Evolutionary conservation across 1,140 invertebrate genomes (phyloP).

Genomic region (Camponotus vicinus): DNA sequence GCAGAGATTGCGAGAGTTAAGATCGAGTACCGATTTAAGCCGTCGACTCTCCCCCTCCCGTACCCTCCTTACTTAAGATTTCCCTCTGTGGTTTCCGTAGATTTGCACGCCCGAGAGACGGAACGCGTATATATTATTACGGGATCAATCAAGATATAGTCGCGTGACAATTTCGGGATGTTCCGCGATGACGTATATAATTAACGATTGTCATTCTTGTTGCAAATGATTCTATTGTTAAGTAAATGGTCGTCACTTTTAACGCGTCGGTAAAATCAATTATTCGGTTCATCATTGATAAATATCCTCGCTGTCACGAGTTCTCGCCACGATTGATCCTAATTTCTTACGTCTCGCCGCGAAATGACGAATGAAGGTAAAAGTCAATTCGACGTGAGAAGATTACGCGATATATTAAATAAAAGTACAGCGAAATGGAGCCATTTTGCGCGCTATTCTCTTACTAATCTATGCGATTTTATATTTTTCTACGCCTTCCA

Average conservation of each 20-base stretch:
- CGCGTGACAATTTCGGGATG: neutral
- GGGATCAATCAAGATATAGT: slow-evolving; percentile 11
- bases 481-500: slow-evolving; percentile 70
- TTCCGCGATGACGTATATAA: neutral
- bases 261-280: neutral
- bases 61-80: slow-evolving; percentile 14
- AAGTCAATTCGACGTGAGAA: slow-evolving; percentile 19
- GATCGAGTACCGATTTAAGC: slow-evolving; percentile 25
- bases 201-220: neutral
- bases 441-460: slow-evolving; percentile 30
- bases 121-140: neutral
- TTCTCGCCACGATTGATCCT: neutral
- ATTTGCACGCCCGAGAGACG: neutral
- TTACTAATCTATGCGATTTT: slow-evolving; percentile 68
- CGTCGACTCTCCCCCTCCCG: neutral
- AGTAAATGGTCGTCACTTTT: neutral
- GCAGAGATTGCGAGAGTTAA: neutral
- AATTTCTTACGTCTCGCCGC: neutral
- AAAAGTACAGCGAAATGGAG: neutral
- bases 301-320: neutral
- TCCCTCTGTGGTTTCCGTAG: neutral
- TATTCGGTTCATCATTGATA: neutral
- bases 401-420: neutral
- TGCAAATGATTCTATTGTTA: neutral
- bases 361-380: neutral